Base-by-base conservation (phyloP, 2,797 vertebrate species). In the Ceryle rudis region DNA sequence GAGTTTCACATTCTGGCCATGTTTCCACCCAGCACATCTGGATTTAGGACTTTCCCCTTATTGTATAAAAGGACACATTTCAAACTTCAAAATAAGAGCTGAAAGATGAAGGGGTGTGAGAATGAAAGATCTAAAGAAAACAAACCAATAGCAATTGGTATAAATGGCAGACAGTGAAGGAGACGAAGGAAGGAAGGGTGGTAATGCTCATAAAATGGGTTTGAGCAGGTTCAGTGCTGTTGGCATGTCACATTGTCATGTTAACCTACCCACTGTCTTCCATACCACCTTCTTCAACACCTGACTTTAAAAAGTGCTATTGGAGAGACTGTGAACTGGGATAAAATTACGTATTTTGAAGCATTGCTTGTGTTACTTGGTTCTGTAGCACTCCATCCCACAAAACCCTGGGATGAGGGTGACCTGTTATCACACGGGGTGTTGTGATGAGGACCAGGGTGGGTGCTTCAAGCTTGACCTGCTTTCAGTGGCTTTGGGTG, bases 171-270 rank as follows among this genome's bases (percentile, higher is more conserved):
- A 17, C 1, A 11, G 47, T 0, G 7, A 33, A 37, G 62, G 79
- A 10, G 10, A 66, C 0, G 2, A 10, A n/a, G 52, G 60, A n/a
- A 54, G 51, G 72, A n/a, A 90, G 31, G 22, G 7, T 0, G 7
- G n/a, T 51, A 74, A 12, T 49, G 60, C 41, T 81, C 35, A 83
- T 71, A 64, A 81, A 60, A 64, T 15, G 42, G 23, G 14, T 66
- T 58, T 60, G 58, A 79, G 44, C 69, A 62, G 18, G 25, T 72
- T 81, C 31, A 44, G 78, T 62, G 64, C 49, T 6, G 2, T n/a
- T 79, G 83, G 28, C 31, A 25, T 19, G 25, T 75, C 49, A 33
- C 2, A 1, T 41, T 13, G 42, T 72, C 29, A 16, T 33, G 35
- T 6, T 88, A 65, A 65, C 54, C 65, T 77, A 28, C 9, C 9